Evolutionary conservation across 2,113 vertebrate genomes (phyloP).

Genomic region (Oncorhynchus masou): DNA sequence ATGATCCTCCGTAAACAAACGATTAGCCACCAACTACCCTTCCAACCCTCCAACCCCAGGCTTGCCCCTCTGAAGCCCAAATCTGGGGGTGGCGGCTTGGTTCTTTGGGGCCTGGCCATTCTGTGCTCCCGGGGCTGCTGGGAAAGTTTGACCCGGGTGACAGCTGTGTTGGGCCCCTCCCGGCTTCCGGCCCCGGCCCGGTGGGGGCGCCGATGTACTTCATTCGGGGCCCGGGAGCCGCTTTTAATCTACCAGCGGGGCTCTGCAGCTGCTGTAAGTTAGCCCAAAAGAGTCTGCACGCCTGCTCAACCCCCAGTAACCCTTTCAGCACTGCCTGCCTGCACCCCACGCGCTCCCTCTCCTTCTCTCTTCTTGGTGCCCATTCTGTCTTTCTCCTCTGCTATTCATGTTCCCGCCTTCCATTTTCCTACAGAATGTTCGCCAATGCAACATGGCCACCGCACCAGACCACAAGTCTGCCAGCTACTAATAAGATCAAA

Average conservation of each 20-base stretch:
- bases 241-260: conserved; percentile 93
- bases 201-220: conserved; percentile 86
- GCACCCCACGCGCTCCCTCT: not conserved
- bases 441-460: too few species aligned
- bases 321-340: conserved; percentile 13
- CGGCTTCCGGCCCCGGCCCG: conserved; percentile 65
- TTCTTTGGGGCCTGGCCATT: conserved; percentile 64
- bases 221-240: conserved; percentile 87
- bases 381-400: not conserved
- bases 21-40: not conserved
- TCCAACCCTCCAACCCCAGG: not conserved
- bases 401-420: not conserved
- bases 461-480: too few species aligned
- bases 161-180: conserved; percentile 87
- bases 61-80: not conserved
- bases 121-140: conserved; percentile 77
- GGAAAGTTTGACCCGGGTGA: conserved; percentile 87
- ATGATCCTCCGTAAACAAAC: too few species aligned
- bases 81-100: not conserved
- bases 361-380: not conserved
- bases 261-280: conserved; percentile 90
- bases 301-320: conserved; percentile 22
- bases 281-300: conserved; percentile 78
- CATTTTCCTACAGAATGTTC: too few species aligned
- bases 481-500: too few species aligned